These are phyloP conservation scores for Melanaphis sacchari DNA, from an alignment of 1,140 invertebrate genomes.

Conservation along the genomic window DNA sequence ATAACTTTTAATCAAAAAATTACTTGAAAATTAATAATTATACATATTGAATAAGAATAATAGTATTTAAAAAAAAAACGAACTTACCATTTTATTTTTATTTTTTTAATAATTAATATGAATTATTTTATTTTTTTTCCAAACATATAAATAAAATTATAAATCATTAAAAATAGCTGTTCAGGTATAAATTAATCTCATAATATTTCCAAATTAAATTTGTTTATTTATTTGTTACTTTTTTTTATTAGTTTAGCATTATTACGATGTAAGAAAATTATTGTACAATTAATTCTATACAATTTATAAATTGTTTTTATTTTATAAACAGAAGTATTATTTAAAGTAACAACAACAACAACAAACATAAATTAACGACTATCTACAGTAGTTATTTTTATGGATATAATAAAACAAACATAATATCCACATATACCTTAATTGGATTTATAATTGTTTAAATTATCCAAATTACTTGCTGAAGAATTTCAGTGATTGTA, in stretches of 20 bases:
- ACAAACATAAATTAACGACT: background rate
- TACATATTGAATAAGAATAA: background rate
- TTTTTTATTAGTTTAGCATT: background rate
- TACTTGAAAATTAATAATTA: background rate
- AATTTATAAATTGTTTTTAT: background rate
- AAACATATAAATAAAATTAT: background rate
- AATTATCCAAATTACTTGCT: background rate
- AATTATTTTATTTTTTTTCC: background rate
- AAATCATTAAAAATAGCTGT: background rate
- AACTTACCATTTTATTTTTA: background rate
- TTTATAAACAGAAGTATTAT: background rate
- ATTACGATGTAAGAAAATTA: background rate
- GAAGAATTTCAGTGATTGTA: background rate
- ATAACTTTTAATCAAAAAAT: background rate
- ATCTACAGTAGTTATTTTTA: background rate
- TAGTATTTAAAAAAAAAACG: background rate
- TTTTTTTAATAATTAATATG: background rate
- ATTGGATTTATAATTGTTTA: background rate
- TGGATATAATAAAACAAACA: background rate
- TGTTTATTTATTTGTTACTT: background rate
- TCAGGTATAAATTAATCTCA: background rate
- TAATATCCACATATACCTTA: background rate
- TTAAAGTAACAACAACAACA: background rate
- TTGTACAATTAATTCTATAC: background rate
- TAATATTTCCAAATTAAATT: background rate